Base-by-base conservation (phyloP, 2,888 invertebrate genomes). In the Camptogramma bilineatum region DNA sequence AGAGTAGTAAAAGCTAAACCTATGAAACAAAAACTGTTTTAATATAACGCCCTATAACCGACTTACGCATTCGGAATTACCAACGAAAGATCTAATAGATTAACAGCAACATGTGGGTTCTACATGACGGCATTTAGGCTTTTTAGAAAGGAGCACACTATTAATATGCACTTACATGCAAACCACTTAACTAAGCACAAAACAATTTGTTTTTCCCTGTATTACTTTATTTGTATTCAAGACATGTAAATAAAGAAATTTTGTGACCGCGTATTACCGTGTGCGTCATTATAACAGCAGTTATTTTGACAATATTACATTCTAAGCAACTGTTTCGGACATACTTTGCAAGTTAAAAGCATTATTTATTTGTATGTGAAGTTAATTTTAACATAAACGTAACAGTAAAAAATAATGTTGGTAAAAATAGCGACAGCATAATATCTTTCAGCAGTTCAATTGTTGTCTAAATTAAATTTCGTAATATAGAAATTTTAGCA, bases 251-350 rank as follows among this genome's bases (percentile, higher is more conserved):
- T 80, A 82, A 82, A 84, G 84, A 88, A 85, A 84, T 88, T 84
- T 80, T 84, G 85, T 89, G 81, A 82, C 84, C 82, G 79, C 71
- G 79, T 76, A 83, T 85, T 83, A 83, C 78, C 81, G 81, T 77
- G 84, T 90, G 90, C 90, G 76, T 91, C 91, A 91, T 82, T 83
- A 79, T 77, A 81, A 82, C 77, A 80, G 80, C 84, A 83, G 87
- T 86, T 86, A 87, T 84, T 82, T 65, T 84, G 28, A 82, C 83
- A 80, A 85, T 89, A 89, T 90, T 55, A 84, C 81, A 80, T 86
- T 82, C 79, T 81, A 82, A 79, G 39, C 44, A 78, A 76, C 76
- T 66, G 73, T 75, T 75, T 76, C 66, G 73, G 65, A 80, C 77
- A 70, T 62, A 72, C 72, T 77, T 73, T 65, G 82, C 78, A 84